These are phyloP conservation scores for Anneissia japonica DNA, from an alignment of 35 echinoderm and acorn worm species.

Conservation along the genomic window DNA sequence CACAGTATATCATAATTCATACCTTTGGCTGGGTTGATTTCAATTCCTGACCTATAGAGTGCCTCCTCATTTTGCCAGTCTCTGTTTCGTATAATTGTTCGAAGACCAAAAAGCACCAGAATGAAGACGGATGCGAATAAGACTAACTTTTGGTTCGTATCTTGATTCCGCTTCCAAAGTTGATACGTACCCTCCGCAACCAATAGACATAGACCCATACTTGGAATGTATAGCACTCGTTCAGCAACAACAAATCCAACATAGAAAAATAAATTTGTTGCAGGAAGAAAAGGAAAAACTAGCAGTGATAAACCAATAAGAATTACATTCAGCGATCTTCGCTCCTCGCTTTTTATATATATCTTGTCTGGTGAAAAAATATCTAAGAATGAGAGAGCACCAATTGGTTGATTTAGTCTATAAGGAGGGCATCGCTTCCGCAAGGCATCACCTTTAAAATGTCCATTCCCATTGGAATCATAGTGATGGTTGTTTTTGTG, in stretches of 20 bases:
- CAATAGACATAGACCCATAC: conserved; percentile 75
- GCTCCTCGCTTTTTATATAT: conserved; percentile 10
- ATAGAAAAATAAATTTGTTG: conserved; percentile 89
- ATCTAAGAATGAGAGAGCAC: not conserved
- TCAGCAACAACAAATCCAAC: conserved; percentile 92
- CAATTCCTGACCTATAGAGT: conserved; percentile 74
- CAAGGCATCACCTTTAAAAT: not conserved
- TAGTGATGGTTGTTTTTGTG: not conserved
- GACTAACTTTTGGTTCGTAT: conserved; percentile 8
- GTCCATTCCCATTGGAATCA: not conserved
- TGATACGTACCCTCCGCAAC: conserved; percentile 39
- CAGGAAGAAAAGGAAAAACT: conserved; percentile 78
- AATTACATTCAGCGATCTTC: conserved; percentile 35
- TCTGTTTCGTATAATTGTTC: conserved; percentile 70
- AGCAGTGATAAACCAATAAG: conserved; percentile 64
- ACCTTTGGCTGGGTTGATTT: conserved; percentile 94
- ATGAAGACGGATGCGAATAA: conserved; percentile 22
- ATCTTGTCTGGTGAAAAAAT: not conserved
- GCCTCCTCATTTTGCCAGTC: conserved; percentile 89
- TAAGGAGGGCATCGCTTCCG: not conserved
- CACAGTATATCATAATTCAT: not conserved
- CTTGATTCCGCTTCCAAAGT: conserved; percentile 6
- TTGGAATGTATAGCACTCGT: conserved; percentile 92
- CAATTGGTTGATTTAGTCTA: not conserved
- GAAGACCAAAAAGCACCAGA: conserved; percentile 37